A percentile compares a stretch with the other conserved stretches of the same genome.
Conservation (phyloP, 1,140 invertebrate genomes). For the Aphis craccivora region DNA sequence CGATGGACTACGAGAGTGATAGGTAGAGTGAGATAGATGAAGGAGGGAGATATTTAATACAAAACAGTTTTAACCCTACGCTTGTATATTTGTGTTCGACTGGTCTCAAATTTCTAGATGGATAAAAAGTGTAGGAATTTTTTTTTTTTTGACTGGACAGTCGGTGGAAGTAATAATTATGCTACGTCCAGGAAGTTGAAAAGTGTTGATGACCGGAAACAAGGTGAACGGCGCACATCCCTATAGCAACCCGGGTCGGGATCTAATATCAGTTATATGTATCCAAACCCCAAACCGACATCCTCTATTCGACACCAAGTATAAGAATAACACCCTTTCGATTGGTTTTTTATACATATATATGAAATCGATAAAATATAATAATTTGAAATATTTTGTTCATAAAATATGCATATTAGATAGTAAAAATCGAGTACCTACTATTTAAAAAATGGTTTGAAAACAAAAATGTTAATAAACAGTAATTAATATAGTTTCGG, state of each 20-base stretch:
- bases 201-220: conserved; percentile 54
- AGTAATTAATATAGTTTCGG: no score
- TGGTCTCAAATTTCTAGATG: conserved; percentile 50
- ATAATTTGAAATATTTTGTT: not conserved
- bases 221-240: conserved; percentile 48
- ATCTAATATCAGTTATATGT: conserved; percentile 36
- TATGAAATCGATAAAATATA: no score
- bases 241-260: not conserved
- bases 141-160: conserved; percentile 10
- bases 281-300: conserved; percentile 43
- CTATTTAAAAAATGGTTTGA: not conserved
- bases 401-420: not conserved
- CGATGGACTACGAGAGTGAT: conserved; percentile 42
- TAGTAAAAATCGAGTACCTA: not conserved
- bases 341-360: not conserved
- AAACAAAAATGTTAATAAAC: no score
- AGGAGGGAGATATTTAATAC: conserved; percentile 52
- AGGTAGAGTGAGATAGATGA: not conserved
- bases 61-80: conserved; percentile 54
- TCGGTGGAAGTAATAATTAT: conserved; percentile 54
- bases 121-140: not conserved
- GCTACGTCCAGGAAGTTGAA: conserved; percentile 46
- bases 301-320: not conserved
- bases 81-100: conserved; percentile 25
- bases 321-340: not conserved